phyloP scores from a whole-genome alignment of 2,888 invertebrate species.

The Cactoblastis cactorum region DNA sequence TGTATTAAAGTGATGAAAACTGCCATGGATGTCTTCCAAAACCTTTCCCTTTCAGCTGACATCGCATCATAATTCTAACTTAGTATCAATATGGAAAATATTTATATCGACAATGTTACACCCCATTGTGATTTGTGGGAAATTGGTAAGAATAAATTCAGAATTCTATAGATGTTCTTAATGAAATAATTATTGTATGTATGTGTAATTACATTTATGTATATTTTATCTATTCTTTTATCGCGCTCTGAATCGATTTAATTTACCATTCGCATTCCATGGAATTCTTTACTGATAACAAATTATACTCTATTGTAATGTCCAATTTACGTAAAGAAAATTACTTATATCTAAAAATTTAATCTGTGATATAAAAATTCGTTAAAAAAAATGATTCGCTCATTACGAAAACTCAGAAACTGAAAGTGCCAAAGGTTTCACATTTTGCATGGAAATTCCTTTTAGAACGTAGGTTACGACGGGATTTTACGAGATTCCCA shows the following conservation, averaged over 20 bases:
- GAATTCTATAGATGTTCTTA: constrained; percentile 48
- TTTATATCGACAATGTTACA: constrained; percentile 39
- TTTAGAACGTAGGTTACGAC: no score
- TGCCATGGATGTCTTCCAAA: constrained; percentile 47
- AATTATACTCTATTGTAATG: no score
- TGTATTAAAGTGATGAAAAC: constrained; percentile 21
- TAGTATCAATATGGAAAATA: constrained; percentile 47
- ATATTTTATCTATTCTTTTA: constrained; percentile 4
- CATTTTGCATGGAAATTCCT: no score
- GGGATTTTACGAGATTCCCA: no score
- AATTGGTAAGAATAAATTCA: constrained; percentile 59
- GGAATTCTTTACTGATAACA: not conserved
- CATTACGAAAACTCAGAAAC: no score
- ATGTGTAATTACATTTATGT: constrained; percentile 6
- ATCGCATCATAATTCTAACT: constrained; percentile 38
- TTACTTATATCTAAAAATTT: no score
- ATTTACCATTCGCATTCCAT: constrained; percentile 11
- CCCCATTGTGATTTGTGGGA: constrained; percentile 46
- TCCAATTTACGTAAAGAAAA: no score
- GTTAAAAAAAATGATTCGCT: no score
- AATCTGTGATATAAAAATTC: no score
- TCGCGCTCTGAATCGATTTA: constrained; percentile 7
- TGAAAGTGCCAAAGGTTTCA: no score
- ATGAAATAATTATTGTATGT: constrained; percentile 17
- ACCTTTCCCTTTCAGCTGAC: constrained; percentile 56